phyloP scores from a whole-genome alignment of 2,888 invertebrate genomes.

The Rhopalosiphum nymphaeae region DNA sequence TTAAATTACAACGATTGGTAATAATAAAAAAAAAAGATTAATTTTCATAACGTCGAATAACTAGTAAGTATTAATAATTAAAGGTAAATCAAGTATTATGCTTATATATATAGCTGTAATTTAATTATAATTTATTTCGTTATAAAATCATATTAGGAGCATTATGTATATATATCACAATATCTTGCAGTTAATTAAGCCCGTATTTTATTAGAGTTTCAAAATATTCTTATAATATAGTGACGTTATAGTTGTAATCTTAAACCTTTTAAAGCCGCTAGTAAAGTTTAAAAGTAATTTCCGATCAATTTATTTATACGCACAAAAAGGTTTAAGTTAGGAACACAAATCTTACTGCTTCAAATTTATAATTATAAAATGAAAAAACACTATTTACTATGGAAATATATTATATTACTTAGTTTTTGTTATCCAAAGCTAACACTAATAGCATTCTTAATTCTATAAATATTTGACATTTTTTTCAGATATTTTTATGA shows the following conservation, averaged over 20 bases:
- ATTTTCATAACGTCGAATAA: neutral
- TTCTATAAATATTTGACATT: neutral
- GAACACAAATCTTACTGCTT: neutral
- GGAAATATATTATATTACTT: neutral
- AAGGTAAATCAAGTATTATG: neutral
- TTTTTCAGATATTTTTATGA: neutral
- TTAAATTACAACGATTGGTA: neutral
- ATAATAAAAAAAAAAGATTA: neutral
- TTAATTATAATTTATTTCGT: neutral
- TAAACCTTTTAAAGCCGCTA: neutral
- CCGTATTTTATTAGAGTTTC: neutral
- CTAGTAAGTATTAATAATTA: neutral
- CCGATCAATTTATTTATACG: neutral
- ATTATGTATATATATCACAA: neutral
- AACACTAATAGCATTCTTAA: neutral
- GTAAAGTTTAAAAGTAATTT: neutral
- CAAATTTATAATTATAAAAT: neutral
- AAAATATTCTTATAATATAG: neutral
- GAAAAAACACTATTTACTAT: neutral
- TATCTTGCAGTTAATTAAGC: neutral
- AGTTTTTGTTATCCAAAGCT: neutral
- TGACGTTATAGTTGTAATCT: neutral
- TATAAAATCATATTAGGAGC: neutral
- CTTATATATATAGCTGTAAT: neutral
- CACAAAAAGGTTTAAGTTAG: neutral